Evolutionary conservation across 2,113 vertebrate genomes (phyloP), one percentile per base, ranked within the genome.

Genomic region (Oreochromis tanganicae): DNA sequence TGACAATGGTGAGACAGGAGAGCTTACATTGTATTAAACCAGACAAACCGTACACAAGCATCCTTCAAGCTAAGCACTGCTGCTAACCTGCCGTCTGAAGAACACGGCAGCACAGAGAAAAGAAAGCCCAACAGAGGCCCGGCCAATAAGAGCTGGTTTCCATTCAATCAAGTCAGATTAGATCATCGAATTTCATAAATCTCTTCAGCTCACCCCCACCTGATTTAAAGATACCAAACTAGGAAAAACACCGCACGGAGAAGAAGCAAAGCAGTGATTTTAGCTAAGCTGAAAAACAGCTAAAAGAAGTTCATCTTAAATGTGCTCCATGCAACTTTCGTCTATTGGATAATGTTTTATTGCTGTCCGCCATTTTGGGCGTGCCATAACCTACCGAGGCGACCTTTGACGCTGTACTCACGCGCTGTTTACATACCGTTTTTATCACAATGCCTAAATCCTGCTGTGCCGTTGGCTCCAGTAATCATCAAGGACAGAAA

Each of bases 11-110:
- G 90, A 94, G 92, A 95, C 92, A 92, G 89, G 86, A 92, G 87
- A 93, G 95, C 95, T 95, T 94, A 94, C 91, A 91, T 90, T 94
- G 83, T 92, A 93, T 93, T 95, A 92, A 92, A 90, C 17, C 94
- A 92, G 91, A 90, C 86, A 87, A 90, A 91, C 83, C 38, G 87
- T 90, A 92, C 91, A 93, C 90, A 87, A 90, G 95, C 91, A 90
- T 93, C 93, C 93, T 91, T 93, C 93, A 94, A 75, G 87, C 84
- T 89, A 80, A 87, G 91, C 68, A 21, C 79, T 6, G 81, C 82
- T 52, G 81, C 87, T 50, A 91, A 89, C 90, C 79, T 81, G 91
- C 71, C 3, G 12, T 46, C 82, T 81, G 81, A 85, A 0, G 34
- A 81, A 38, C 9, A 50, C 50, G 66, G 46, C 57, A 7, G 54